phyloP scores from a whole-genome alignment of 30 jellyfish, hydroid and myxozoan genomes.

The Cassiopea xamachana region DNA sequence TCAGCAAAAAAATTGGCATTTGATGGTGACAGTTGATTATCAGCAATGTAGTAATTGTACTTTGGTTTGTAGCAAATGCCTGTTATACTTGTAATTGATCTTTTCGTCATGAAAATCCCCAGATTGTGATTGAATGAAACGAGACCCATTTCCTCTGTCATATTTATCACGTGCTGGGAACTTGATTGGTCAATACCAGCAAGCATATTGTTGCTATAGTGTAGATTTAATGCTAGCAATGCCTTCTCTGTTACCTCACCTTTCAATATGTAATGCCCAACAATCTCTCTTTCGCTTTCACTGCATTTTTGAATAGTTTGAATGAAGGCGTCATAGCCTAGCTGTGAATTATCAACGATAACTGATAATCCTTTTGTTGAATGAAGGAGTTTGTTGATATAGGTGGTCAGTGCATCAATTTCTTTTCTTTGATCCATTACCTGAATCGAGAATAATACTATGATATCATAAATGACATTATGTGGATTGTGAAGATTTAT shows the following conservation, averaged over 20 bases:
- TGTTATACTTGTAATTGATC: background rate
- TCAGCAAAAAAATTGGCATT: background rate
- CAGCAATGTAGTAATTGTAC: background rate
- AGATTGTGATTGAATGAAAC: background rate
- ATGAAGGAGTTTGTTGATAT: background rate
- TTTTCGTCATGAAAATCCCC: background rate
- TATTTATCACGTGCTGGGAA: background rate
- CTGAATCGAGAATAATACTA: background rate
- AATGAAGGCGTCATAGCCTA: background rate
- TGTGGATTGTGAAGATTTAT: too few relatives aligned
- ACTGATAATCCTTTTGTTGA: background rate
- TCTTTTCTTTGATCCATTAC: background rate
- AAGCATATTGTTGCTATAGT: background rate
- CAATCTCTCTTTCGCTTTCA: background rate
- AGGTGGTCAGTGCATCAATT: background rate
- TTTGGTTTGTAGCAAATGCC: background rate
- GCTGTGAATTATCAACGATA: background rate
- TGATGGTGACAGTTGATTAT: background rate
- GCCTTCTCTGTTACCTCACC: background rate
- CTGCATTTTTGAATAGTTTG: background rate
- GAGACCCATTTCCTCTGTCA: constrained; percentile 1
- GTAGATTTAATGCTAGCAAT: background rate
- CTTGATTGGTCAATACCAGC: background rate
- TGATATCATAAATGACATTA: background rate
- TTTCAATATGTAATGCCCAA: background rate